These are phyloP conservation scores for Adelosebastes latens DNA, from an alignment of 2,797 vertebrate species.

Conservation along the genomic window DNA sequence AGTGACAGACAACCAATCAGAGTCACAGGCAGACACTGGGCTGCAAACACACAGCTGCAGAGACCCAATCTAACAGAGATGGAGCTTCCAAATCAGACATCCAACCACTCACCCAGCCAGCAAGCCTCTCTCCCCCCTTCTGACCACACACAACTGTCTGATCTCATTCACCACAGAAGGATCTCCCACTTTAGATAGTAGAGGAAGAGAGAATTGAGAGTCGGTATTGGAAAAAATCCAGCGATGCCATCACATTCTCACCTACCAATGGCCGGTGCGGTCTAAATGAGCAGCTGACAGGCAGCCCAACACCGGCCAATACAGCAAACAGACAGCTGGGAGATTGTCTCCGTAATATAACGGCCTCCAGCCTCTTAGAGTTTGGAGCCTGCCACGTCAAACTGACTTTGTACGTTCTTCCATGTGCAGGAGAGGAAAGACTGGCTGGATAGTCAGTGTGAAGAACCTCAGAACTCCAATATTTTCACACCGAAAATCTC, in stretches of 20 bases:
- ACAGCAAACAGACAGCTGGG: slow-evolving; percentile 61
- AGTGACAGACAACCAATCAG: slow-evolving; percentile 33
- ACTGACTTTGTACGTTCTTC: slow-evolving; percentile 19
- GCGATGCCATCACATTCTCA: background rate
- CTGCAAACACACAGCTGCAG: background rate
- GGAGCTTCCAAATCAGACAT: slow-evolving; percentile 24
- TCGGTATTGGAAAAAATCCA: slow-evolving; percentile 9
- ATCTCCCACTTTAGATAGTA: slow-evolving; percentile 31
- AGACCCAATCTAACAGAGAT: slow-evolving; percentile 20
- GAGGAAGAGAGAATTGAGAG: slow-evolving; percentile 46
- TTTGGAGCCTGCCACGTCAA: slow-evolving; percentile 49
- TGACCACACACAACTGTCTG: slow-evolving; percentile 22
- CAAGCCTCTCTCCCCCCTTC: background rate
- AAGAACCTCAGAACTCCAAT: background rate
- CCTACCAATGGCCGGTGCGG: background rate
- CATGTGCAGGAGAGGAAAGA: background rate
- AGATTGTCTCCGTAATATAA: slow-evolving; percentile 59
- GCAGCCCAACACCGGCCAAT: slow-evolving; percentile 14
- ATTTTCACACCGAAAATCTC: too few species aligned
- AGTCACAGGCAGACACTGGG: background rate
- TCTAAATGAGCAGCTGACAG: slow-evolving; percentile 62
- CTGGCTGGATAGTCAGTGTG: background rate
- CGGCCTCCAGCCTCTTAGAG: slow-evolving; percentile 42
- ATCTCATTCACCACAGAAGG: slow-evolving; percentile 24
- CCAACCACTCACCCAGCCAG: background rate